Evolutionary conservation across 2,113 vertebrate genomes (phyloP), one percentile per base, ranked within the genome.

Genomic region (Paramisgurnus dabryanus): DNA sequence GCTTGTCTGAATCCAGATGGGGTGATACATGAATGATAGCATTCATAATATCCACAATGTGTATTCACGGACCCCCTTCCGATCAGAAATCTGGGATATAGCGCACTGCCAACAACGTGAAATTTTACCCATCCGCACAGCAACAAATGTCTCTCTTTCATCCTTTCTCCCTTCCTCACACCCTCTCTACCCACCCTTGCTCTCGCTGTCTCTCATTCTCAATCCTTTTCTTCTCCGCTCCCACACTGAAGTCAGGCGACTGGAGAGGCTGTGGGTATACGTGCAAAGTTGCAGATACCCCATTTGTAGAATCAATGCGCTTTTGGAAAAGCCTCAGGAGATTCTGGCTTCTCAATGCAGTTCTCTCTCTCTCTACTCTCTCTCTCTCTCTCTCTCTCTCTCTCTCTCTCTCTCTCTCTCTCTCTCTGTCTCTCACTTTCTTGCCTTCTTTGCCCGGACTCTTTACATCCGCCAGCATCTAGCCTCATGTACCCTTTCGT

Each of bases 281-380:
- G 90, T 93, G 92, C 91, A 84, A 81, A 90, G 88, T 83, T 76
- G 86, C 87, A 88, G 88, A 81, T 70, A 69, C 85, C 87, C 90
- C 84, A 83, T 84, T 67, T 82, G 84, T 86, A 85, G 79, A 90
- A 86, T 89, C 84, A 82, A 85, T 83, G 84, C 68, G 39, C 87
- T 87, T 90, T 90, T 91, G 82, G 91, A 90, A 80, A 89, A 87
- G 80, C 71, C 79, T 84, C 83, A 41, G 47, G 83, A 84, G 83
- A 81, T 57, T 81, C 57, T 78, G 67, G 76, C 75, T 78, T 80
- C 76, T 80, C 78, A 77, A 68, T 82, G 79, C 66, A 80, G 87
- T 87, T 89, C 87, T 88, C 85, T 68, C 17, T 84, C 85, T 53
- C n/a, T 10, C 80, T 89, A n/a, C 88, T 73, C 74, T 82, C 79